Percentiles rank a stretch among this genome's conserved stretches.
phyloP scores from a whole-genome alignment of 2,888 invertebrate species.

The Creontiades dilutus region DNA sequence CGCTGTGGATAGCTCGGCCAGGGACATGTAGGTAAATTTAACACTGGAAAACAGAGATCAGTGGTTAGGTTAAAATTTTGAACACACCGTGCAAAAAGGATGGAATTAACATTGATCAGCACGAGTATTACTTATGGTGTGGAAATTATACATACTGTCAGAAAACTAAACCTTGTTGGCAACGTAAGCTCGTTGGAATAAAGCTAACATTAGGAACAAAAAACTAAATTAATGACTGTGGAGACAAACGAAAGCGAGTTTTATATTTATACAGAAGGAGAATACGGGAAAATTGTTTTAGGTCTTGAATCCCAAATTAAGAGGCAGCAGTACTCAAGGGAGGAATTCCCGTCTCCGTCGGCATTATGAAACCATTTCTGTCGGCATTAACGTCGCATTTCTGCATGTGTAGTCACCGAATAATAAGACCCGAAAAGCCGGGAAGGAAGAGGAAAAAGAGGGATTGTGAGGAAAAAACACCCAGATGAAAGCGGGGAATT shows the following conservation, averaged over 20 bases:
- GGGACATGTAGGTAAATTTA: no score
- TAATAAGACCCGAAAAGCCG: neutral
- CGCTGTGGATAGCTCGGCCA: no score
- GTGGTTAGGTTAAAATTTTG: no score
- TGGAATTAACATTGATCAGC: no score
- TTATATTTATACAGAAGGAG: slow-evolving; percentile 26
- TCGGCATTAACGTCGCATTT: neutral
- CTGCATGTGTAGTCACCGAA: slow-evolving; percentile 9
- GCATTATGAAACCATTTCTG: slow-evolving; percentile 3
- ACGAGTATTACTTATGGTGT: no score
- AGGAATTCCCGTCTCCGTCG: neutral
- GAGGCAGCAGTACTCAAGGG: neutral
- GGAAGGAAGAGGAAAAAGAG: neutral
- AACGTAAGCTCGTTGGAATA: neutral
- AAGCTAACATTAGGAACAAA: neutral
- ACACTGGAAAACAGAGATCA: no score
- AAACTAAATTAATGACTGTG: slow-evolving; percentile 26
- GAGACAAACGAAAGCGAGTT: neutral
- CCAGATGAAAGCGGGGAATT: neutral
- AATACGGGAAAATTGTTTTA: slow-evolving; percentile 17
- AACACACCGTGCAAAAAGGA: no score
- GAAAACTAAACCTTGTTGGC: no score
- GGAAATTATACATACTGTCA: no score
- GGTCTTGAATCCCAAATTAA: slow-evolving; percentile 41
- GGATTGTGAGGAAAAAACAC: neutral